A percentile compares a stretch with the other conserved stretches of the same genome.
Evolutionary conservation across 2,888 invertebrate genomes (phyloP).

Genomic region (Alloscopus bannaensis): DNA sequence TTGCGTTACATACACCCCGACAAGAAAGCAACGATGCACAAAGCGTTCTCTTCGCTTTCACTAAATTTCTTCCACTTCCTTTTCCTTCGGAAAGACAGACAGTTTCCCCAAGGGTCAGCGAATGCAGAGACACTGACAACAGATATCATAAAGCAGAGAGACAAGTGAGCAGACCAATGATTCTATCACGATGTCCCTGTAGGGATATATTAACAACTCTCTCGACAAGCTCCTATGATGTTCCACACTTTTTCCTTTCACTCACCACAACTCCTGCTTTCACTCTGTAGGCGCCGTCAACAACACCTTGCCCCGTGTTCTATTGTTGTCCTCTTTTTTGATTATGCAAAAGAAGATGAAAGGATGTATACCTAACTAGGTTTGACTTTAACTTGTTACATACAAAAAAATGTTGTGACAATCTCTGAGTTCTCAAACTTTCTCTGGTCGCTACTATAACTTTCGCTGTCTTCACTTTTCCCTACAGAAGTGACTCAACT

Average conservation of each 20-base stretch:
- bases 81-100: constrained; percentile 49
- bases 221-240: constrained; percentile 36
- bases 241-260: constrained; percentile 15
- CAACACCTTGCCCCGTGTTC: constrained; percentile 53
- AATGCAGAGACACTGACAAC: constrained; percentile 54
- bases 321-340: constrained; percentile 25
- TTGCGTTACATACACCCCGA: neutral
- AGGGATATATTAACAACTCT: constrained; percentile 59
- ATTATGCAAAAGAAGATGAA: constrained; percentile 23
- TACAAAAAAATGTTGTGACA: no score
- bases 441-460: no score
- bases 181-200: constrained; percentile 58
- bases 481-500: constrained; percentile 40
- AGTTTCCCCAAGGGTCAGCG: constrained; percentile 58
- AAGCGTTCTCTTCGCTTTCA: constrained; percentile 13
- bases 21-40: constrained; percentile 34
- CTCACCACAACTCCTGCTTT: neutral
- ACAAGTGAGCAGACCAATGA: constrained; percentile 60
- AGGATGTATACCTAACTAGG: neutral
- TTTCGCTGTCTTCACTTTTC: constrained; percentile 21
- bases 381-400: neutral
- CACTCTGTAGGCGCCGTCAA: constrained; percentile 26
- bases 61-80: constrained; percentile 51
- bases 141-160: constrained; percentile 59
- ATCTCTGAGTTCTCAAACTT: no score